Evolutionary conservation across 2,113 vertebrate genomes (phyloP), one percentile per base, ranked within the genome.

Genomic region (Cebus imitator): DNA sequence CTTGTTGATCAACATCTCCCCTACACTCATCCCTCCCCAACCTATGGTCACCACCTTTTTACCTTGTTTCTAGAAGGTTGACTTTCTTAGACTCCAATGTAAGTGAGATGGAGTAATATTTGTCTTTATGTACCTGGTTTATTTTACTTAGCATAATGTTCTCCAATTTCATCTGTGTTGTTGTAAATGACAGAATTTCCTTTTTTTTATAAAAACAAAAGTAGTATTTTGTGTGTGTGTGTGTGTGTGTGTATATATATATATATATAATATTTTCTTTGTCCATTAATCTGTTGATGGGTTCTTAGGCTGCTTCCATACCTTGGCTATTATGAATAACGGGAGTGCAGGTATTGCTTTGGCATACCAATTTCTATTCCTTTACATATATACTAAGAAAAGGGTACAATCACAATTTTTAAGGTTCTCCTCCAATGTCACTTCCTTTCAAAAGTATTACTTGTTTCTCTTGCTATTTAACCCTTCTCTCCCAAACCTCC

Each of bases 401-500:
- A 17, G 4, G 6, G 13, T 55, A 3, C 20, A 30, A 25, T 70
- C 20, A 55, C 3, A 43, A 35, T n/a, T 37, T 91, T 64, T 35
- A 93, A 75, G 43, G 32, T 14, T 68, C 18, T 3, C 48, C 16
- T 86, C 7, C 8, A 8, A 37, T 5, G 21, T 1, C 18, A 21
- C 5, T 10, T 64, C 68, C 55, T 76, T 70, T 10, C 37, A 14
- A 11, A 75, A 20, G 5, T 58, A 20, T 73, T 72, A 68, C 21
- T 20, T 78, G 2, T 57, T 52, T 72, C 8, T 82, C 23, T 23
- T 45, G 20, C 21, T 86, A 27, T 30, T 68, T 32, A 8, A 17
- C 9, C 1, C 25, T 58, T 76, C 12, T 3, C 20, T 50, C 18
- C 8, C 52, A 57, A 1, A 23, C 1, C 1, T 58, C 8, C 35